Base-by-base conservation (phyloP, 1,140 invertebrate species). In the Paralvinella palmiformis region DNA sequence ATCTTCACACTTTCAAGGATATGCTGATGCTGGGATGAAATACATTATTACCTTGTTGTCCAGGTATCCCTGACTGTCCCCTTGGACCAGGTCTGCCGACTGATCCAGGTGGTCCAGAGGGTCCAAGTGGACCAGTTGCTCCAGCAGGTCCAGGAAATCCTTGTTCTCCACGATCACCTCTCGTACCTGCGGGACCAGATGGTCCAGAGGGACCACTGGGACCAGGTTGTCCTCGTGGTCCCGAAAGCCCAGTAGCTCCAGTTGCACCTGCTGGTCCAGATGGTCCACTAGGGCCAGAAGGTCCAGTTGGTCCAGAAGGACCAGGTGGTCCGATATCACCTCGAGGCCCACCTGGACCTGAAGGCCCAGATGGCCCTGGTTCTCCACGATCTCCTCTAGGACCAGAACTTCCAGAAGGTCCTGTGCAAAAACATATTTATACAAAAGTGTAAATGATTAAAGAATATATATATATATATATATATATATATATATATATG, bases 101-200 rank as follows among this genome's bases (percentile, higher is more conserved):
- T 44, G 15, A 36, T 44, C 37, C 45, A 20, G 22, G 35, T 6
- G 31, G 35, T 41, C 15, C 20, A 20, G 32, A 17, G 27, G 27
- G 35, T 4, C 63, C 63, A 22, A 27, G 27, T 45, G 29, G 57
- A 60, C 63, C 63, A 20, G 24, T 24, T 45, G 36, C 41, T 10
- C 63, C 63, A 10, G 57, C 52, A 27, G 33, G n/a, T 33, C 63
- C 63, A 31, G 31, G n/a, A n/a, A 20, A 44, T n/a, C 63, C 63
- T n/a, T 59, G 31, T 33, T n/a, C 27, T 48, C 63, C 63, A 32
- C 22, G 48, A 1, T 24, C 36, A 48, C 63, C 63, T 24, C 50
- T 20, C n/a, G n/a, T 35, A 33, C 63, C 63, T 32, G 36, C 36
- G 45, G 33, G 44, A 37, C 62, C 56, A 36, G 57, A 50, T 62